phyloP scores from a whole-genome alignment of 2,113 vertebrate genomes.

The Barnardius zonarius region DNA sequence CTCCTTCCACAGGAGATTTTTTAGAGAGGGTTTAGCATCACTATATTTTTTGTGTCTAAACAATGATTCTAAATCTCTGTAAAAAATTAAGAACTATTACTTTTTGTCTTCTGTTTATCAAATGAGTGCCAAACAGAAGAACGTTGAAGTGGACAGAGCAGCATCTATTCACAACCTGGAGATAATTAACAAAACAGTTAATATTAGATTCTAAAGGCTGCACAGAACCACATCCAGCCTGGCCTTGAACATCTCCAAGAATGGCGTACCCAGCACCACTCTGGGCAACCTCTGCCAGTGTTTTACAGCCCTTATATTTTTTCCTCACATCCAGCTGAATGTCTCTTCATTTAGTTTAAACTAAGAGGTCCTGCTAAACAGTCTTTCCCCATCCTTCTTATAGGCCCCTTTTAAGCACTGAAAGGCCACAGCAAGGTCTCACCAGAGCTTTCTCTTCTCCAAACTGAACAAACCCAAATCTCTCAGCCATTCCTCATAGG shows the following conservation, averaged over 20 bases:
- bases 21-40: background rate
- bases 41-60: background rate
- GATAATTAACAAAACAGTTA: background rate
- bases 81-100: background rate
- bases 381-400: background rate
- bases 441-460: background rate
- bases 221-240: background rate
- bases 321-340: background rate
- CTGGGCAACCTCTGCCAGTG: background rate
- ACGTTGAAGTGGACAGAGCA: background rate
- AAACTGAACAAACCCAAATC: background rate
- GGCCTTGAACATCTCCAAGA: background rate
- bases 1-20: background rate
- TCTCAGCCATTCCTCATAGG: background rate
- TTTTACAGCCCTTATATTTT: background rate
- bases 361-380: background rate
- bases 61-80: background rate
- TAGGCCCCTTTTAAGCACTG: background rate
- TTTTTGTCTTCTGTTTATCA: background rate
- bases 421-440: background rate
- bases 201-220: background rate
- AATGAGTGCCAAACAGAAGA: background rate
- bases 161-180: background rate
- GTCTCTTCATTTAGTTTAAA: background rate
- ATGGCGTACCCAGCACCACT: background rate